Base-by-base conservation (phyloP, 2,888 invertebrate genomes). In the Pyrgus malvae region DNA sequence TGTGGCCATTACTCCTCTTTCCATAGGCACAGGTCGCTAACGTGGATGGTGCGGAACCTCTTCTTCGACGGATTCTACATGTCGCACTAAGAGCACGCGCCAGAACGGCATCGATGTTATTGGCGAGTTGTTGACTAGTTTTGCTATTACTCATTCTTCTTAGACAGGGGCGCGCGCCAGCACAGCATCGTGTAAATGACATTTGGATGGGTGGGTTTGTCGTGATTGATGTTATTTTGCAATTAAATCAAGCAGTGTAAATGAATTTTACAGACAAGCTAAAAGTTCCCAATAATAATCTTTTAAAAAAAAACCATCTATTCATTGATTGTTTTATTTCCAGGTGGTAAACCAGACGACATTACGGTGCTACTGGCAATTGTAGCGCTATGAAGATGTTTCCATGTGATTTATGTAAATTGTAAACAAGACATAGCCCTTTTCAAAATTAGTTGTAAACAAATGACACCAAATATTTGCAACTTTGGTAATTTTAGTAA, bases 271-370 rank as follows among this genome's bases (percentile, higher is more conserved):
- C n/a, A n/a, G n/a, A n/a, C n/a, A n/a, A n/a, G n/a, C n/a, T n/a
- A n/a, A n/a, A n/a, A n/a, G n/a, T n/a, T n/a, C n/a, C n/a, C n/a
- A n/a, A n/a, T n/a, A n/a, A n/a, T n/a, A n/a, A n/a, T n/a, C n/a
- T n/a, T n/a, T n/a, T n/a, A n/a, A n/a, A n/a, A 48, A 38, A n/a
- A 11, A 17, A 17, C 19, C 6, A 38, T 5, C 11, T 5, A 19
- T 21, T 16, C 5, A 38, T 19, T 31, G 12, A 19, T 23, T 6
- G 11, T 64, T 74, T 78, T 79, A 66, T 73, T 94, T 92, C 48
- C 92, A 95, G 98, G 99, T 80, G 99, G 99, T 56, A 99, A 99
- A 90, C 99, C 99, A 59, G 99, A 99, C 85, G 99, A 99, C 91
- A 98, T 99, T 87, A 99, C 99, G 76, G 97, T 99, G 81, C 94